Evolutionary conservation across 2,797 vertebrate species (phyloP).

Genomic region (Sebastolobus altivelis): DNA sequence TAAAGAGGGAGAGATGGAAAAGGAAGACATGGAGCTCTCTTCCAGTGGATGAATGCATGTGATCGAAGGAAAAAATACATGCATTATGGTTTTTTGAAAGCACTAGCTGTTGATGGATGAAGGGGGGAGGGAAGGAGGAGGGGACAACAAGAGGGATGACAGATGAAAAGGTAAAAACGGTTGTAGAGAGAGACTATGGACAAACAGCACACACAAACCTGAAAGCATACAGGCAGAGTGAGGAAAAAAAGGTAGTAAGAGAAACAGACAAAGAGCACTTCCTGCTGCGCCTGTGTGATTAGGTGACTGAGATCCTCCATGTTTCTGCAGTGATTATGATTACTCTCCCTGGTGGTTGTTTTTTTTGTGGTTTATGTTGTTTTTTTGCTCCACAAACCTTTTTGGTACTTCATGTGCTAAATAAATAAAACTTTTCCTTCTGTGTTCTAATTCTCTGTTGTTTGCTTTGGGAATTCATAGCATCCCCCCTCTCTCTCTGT

Average conservation of each 20-base stretch:
- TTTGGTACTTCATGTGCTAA: slow-evolving; percentile 27
- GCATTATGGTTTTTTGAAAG: slow-evolving; percentile 51
- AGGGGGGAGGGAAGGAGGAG: slow-evolving; percentile 5
- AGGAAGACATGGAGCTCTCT: slow-evolving; percentile 20
- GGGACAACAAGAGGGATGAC: slow-evolving; percentile 31
- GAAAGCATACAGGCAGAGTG: slow-evolving; percentile 31
- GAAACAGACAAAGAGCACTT: slow-evolving; percentile 30
- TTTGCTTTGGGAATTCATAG: slow-evolving; percentile 33
- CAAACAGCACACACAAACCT: slow-evolving; percentile 14
- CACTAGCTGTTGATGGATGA: slow-evolving; percentile 28
- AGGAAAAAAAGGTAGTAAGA: slow-evolving; percentile 16
- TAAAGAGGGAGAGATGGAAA: slow-evolving; percentile 7
- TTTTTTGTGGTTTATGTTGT: slow-evolving; percentile 3
- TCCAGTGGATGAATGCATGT: slow-evolving; percentile 23
- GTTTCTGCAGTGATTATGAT: slow-evolving; percentile 63
- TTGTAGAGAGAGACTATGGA: slow-evolving; percentile 41
- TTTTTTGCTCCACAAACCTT: slow-evolving; percentile 24
- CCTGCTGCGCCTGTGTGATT: slow-evolving; percentile 57
- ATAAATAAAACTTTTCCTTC: slow-evolving; percentile 33
- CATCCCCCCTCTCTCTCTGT: slow-evolving; percentile 1
- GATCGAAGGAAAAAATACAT: slow-evolving; percentile 11
- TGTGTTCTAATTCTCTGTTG: slow-evolving; percentile 34
- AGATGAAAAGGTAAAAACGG: slow-evolving; percentile 38
- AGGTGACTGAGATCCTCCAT: slow-evolving; percentile 57
- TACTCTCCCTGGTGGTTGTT: slow-evolving; percentile 32